Evolutionary conservation across 2,113 vertebrate species (phyloP), one percentile per base, ranked within the genome.

Genomic region (Erinaceus europaeus): DNA sequence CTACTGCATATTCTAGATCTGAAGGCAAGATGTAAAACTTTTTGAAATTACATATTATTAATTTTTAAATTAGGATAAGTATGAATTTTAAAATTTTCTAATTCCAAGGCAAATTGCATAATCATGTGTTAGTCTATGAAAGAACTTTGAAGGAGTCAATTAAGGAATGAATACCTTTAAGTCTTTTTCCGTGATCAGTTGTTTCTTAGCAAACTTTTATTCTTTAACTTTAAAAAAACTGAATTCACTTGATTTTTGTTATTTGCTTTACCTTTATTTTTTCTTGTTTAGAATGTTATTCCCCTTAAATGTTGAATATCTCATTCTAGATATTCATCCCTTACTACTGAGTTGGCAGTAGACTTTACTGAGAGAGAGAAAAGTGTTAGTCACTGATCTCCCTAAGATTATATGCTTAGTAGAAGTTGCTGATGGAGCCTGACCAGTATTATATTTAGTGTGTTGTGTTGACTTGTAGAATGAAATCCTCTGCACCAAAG

Each of bases 381-480:
- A 97, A 95, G 96, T 95, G 96, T 96, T 96, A 97, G 95, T 94
- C 95, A 94, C 94, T 96, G 96, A 96, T 97, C 94, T 97, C 97
- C 96, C 94, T 94, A 95, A 96, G 96, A 97, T 96, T 95, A 96
- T 96, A 97, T 94, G 96, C 94, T 97, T 97, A 97, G 97, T 96
- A 97, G 97, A 96, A 97, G 94, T 96, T 97, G 97, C 96, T 97
- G 97, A 97, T 97, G 97, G 97, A 97, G 97, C 96, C 95, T 96
- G 96, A 69, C 94, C 97, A 97, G 95, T 94, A 96, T 96, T 95
- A 94, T 94, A 95, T 95, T 97, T 94, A 93, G 94, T 88, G 97
- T 97, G 97, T 97, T 88, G 97, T 97, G 97, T 97, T 97, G 97
- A 98, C 97, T 98, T 96, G 91, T 95, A 97, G 97, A 97, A 97